These are phyloP conservation scores for Oncorhynchus masou DNA, from an alignment of 2,113 vertebrate species.

Conservation along the genomic window DNA sequence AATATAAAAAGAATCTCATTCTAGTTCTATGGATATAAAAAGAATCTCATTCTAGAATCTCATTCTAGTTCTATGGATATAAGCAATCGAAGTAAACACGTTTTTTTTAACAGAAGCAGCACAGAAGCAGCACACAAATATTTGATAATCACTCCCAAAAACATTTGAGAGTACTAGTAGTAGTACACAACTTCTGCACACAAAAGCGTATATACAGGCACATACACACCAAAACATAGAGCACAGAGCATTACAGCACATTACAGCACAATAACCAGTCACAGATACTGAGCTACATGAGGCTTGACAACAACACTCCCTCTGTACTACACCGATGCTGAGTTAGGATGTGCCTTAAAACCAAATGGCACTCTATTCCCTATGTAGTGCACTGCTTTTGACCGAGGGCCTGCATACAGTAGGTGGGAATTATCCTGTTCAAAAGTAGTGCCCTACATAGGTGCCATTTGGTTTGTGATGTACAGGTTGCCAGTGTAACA, in stretches of 20 bases:
- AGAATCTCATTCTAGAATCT: too few species aligned
- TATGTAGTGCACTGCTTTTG: too few species aligned
- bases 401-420: too few species aligned
- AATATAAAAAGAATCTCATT: too few species aligned
- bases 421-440: too few species aligned
- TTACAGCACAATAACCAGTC: slow-evolving; percentile 75
- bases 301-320: slow-evolving; percentile 74
- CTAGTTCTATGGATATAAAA: too few species aligned
- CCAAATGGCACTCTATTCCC: too few species aligned
- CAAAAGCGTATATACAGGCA: slow-evolving; percentile 72
- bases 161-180: slow-evolving; percentile 39
- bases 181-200: slow-evolving; percentile 69
- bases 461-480: neutral
- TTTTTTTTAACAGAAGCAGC: slow-evolving; percentile 27
- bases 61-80: neutral
- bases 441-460: too few species aligned
- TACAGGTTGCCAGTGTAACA: slow-evolving; percentile 27
- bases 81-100: slow-evolving; percentile 51
- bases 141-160: slow-evolving; percentile 63
- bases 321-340: slow-evolving; percentile 76
- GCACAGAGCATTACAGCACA: slow-evolving; percentile 58
- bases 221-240: slow-evolving; percentile 66
- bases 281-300: slow-evolving; percentile 74
- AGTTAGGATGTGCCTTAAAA: slow-evolving; percentile 41
- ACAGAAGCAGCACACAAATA: slow-evolving; percentile 70